Evolutionary conservation across 1,140 invertebrate genomes (phyloP).

Genomic region (Caenorhabditis latens): DNA sequence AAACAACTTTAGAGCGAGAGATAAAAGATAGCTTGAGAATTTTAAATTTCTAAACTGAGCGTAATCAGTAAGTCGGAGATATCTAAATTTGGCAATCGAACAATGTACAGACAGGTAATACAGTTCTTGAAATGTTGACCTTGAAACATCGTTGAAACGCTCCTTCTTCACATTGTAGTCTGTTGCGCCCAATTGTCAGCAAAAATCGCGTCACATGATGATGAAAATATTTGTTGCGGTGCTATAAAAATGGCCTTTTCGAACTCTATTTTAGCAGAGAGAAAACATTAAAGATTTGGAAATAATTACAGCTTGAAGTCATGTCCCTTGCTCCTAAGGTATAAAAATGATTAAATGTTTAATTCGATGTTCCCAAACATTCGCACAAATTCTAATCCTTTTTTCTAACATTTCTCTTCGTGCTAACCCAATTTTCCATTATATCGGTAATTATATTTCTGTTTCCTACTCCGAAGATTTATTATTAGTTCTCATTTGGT

Average conservation of each 20-base stretch:
- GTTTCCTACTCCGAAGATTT: not conserved
- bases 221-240: constrained; percentile 17
- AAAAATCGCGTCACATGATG: constrained; percentile 52
- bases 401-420: not conserved
- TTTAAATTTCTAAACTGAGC: not conserved
- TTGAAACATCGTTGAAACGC: not conserved
- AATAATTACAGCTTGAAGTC: not conserved
- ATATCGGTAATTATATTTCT: not conserved
- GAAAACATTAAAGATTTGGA: not conserved
- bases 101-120: constrained; percentile 34
- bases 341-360: too few relatives aligned
- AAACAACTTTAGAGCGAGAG: not conserved
- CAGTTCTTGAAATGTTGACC: not conserved
- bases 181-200: constrained; percentile 32
- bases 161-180: constrained; percentile 21
- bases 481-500: constrained; percentile 32
- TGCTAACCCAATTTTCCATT: too few relatives aligned
- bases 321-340: constrained; percentile 44
- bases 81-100: not conserved
- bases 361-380: too few relatives aligned
- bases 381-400: not conserved
- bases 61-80: not conserved
- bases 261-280: not conserved
- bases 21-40: not conserved
- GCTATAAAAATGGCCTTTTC: not conserved